Base-by-base conservation (phyloP, 2,797 vertebrate species). In the Aselliscus stoliczkanus region DNA sequence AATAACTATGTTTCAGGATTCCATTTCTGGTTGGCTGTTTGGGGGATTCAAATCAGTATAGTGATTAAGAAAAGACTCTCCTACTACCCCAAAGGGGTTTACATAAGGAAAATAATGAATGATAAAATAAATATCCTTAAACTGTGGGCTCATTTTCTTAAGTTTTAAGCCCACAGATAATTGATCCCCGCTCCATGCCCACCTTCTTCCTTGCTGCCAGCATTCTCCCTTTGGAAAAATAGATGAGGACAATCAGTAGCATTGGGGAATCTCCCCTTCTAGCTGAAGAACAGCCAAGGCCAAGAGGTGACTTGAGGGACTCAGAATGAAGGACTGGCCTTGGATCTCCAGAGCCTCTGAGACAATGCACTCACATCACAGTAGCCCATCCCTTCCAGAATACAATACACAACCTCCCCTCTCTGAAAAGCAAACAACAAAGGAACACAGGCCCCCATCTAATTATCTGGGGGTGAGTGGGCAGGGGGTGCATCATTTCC, bases 391-490 rank as follows among this genome's bases (percentile, higher is more conserved):
- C 50, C 58, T 93, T 80, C 21, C 20, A 50, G 73, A 92, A 72
- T 77, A 88, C 80, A 96, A 83, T 44, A 79, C 15, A 81, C 64
- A 95, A 65, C 25, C 34, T 72, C 70, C 23, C 34, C 31, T 70
- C 80, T 70, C 42, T 70, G 84, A 90, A 95, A 95, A 88, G 70
- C 88, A 95, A 95, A 96, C 88, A 94, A 95, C 85, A 96, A 97
- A 97, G 84, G 93, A 96, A 93, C 56, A 65, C 27, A 82, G 87
- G 82, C 90, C 56, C 23, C 50, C 92, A 95, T 96, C 93, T 80
- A 95, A 83, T 96, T 93, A 95, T 97, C 37, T 62, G 58, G 39
- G 72, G 69, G 37, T n/a, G n/a, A n/a, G 27, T 39, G 34, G 25
- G 58, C 31, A 9, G 34, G 67, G 58, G 39, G 21, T 65, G 17